Conservation (phyloP, 2,113 vertebrate species). For the Oryzias javanicus region DNA sequence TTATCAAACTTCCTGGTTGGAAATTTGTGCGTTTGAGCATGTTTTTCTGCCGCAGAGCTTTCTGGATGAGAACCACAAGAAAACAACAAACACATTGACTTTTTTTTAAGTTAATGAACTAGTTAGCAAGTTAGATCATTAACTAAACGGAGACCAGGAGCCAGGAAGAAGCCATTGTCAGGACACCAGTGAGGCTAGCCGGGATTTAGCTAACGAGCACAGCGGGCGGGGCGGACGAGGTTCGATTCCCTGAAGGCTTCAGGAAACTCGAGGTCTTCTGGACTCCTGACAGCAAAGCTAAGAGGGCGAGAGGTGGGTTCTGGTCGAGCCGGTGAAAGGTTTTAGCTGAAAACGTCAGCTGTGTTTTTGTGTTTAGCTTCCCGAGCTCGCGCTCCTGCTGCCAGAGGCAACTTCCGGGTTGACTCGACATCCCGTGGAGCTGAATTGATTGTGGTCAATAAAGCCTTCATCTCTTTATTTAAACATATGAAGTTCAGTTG, state of each 20-base stretch:
- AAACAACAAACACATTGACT: not conserved
- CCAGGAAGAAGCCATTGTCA: slow-evolving; percentile 19
- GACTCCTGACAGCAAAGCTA: not conserved
- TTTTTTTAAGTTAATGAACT: too few relatives aligned
- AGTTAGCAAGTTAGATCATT: not conserved
- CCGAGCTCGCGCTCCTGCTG: not conserved
- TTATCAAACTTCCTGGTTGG: slow-evolving; percentile 64
- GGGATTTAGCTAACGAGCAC: slow-evolving; percentile 40
- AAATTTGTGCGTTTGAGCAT: slow-evolving; percentile 18
- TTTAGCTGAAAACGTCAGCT: not conserved
- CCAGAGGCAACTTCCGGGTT: slow-evolving; percentile 45
- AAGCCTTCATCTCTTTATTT: not conserved
- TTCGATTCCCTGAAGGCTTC: not conserved
- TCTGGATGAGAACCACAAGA: slow-evolving; percentile 5
- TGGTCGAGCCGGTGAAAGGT: not conserved
- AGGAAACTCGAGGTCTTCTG: slow-evolving; percentile 6
- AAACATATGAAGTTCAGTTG: not conserved
- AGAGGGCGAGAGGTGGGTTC: slow-evolving; percentile 45
- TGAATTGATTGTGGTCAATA: not conserved
- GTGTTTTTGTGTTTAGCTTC: not conserved
- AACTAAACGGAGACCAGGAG: slow-evolving; percentile 1
- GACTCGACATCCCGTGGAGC: not conserved
- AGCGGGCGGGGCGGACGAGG: slow-evolving; percentile 4
- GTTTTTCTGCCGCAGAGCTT: slow-evolving; percentile 5
- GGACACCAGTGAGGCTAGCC: slow-evolving; percentile 37